Conservation (phyloP, 2,797 vertebrate genomes). For the Eremophila alpestris region DNA sequence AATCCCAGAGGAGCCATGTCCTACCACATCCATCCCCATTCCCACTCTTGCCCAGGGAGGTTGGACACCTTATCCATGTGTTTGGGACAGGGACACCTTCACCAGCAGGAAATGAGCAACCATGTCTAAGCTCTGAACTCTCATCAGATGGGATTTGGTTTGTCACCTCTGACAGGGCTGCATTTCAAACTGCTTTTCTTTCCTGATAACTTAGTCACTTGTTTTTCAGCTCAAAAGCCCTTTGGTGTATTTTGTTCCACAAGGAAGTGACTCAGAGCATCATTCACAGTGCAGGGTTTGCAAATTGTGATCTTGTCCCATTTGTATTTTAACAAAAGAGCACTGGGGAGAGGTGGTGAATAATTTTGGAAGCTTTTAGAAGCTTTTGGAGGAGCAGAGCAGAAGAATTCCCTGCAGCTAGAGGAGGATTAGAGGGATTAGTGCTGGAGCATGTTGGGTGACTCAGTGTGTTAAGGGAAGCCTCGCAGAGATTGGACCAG, state of each 20-base stretch:
- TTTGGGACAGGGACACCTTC: background rate
- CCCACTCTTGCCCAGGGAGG: rapidly evolving
- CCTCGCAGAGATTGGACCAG: background rate
- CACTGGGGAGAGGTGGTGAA: background rate
- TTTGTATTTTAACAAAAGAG: background rate
- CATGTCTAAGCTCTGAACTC: background rate
- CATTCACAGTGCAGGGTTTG: background rate
- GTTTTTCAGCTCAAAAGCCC: background rate
- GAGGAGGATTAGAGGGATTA: background rate
- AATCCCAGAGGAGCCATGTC: background rate
- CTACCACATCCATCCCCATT: background rate
- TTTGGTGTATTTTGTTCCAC: background rate
- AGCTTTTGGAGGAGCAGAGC: background rate
- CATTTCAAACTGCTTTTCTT: background rate
- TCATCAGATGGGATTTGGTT: background rate
- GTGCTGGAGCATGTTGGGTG: background rate
- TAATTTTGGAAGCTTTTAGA: background rate
- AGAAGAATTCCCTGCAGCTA: background rate
- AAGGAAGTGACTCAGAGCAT: conserved; percentile 44
- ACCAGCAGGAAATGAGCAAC: conserved; percentile 41
- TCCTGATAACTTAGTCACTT: background rate
- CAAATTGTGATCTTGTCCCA: background rate
- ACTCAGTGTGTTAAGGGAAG: background rate
- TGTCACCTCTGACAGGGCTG: background rate
- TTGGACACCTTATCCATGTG: rapidly evolving